These are phyloP conservation scores for Cheiracanthium punctorium DNA, from an alignment of 2,888 invertebrate genomes.

Conservation along the genomic window DNA sequence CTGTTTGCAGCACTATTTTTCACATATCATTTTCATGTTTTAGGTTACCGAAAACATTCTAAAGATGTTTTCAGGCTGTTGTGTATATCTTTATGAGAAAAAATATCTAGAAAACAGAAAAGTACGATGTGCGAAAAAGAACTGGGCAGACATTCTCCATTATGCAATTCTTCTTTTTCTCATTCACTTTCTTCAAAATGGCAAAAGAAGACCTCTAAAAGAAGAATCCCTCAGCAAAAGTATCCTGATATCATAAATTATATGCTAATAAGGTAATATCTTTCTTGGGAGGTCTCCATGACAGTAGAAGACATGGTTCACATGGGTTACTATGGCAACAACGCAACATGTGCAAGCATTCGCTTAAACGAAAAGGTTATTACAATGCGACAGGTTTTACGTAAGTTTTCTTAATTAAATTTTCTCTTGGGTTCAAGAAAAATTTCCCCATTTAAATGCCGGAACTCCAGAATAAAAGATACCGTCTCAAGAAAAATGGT, in stretches of 20 bases:
- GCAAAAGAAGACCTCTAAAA: background rate
- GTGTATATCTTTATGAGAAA: too few relatives aligned
- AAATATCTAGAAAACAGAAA: too few relatives aligned
- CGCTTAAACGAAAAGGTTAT: conserved; percentile 67
- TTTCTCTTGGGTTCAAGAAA: conserved; percentile 39
- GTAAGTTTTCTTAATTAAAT: conserved; percentile 69
- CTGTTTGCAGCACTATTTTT: too few relatives aligned
- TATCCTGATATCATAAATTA: conserved; percentile 64
- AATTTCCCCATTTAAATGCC: conserved; percentile 65
- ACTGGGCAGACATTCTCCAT: too few relatives aligned
- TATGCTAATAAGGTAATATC: conserved; percentile 70
- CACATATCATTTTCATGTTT: too few relatives aligned
- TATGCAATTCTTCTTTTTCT: too few relatives aligned
- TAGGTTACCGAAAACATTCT: too few relatives aligned
- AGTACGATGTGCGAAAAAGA: too few relatives aligned
- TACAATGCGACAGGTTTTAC: conserved; percentile 69
- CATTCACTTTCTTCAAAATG: too few relatives aligned
- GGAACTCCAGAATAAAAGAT: conserved; percentile 14
- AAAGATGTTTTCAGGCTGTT: too few relatives aligned
- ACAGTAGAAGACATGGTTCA: conserved; percentile 44
- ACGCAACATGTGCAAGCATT: conserved; percentile 64
- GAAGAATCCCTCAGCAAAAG: conserved; percentile 14
- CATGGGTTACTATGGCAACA: conserved; percentile 51
- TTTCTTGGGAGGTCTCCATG: conserved; percentile 39
- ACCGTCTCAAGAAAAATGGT: conserved; percentile 28